Evolutionary conservation across 2,113 vertebrate genomes (phyloP).

Genomic region (Telmatochromis sp.): DNA sequence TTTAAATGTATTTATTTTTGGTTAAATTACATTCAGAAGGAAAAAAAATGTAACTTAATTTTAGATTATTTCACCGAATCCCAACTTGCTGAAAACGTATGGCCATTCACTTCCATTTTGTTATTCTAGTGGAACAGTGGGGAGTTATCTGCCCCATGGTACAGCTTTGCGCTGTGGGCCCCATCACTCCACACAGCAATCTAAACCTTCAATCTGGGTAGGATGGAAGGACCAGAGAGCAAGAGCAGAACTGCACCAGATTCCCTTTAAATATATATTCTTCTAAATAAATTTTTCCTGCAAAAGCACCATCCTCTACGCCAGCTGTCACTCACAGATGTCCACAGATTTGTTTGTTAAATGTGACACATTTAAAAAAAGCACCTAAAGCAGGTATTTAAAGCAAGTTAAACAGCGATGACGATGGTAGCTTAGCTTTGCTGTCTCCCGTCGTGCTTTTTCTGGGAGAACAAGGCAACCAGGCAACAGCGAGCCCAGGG

Average conservation of each 20-base stretch:
- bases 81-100: neutral
- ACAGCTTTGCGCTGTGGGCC: slow-evolving; percentile 11
- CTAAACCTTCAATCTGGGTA: slow-evolving; percentile 24
- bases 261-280: neutral
- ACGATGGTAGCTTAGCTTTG: slow-evolving; percentile 8
- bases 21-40: neutral
- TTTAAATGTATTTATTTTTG: neutral
- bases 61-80: neutral
- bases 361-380: neutral
- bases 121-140: slow-evolving; percentile 14
- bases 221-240: slow-evolving; percentile 16
- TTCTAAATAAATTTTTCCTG: neutral
- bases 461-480: slow-evolving; percentile 6
- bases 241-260: slow-evolving; percentile 12
- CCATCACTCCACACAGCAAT: slow-evolving; percentile 42
- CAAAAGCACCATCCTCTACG: neutral
- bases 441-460: neutral
- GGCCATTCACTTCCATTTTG: neutral
- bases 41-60: neutral
- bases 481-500: slow-evolving; percentile 29
- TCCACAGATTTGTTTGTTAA: slow-evolving; percentile 9
- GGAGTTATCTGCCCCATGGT: neutral
- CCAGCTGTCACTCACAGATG: neutral
- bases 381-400: neutral
- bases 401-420: neutral